These are phyloP conservation scores for Okamejei kenojei DNA, from an alignment of 2,797 vertebrate genomes.

Conservation along the genomic window DNA sequence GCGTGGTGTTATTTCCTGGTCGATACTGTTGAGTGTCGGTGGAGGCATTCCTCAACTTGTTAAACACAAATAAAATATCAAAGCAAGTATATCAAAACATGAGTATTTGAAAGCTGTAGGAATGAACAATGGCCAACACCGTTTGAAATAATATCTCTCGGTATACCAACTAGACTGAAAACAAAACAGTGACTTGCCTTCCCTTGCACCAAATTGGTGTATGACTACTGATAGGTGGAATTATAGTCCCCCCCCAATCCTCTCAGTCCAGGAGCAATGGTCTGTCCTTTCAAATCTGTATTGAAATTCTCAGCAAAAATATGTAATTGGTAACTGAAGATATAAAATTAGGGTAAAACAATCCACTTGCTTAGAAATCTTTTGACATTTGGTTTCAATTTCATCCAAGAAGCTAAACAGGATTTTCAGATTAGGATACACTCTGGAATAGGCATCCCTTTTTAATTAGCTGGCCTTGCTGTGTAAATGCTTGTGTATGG, in stretches of 20 bases:
- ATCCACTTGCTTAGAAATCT: conserved; percentile 25
- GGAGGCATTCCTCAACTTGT: conserved; percentile 48
- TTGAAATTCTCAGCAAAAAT: conserved; percentile 4
- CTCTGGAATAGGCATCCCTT: not conserved
- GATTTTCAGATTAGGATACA: conserved; percentile 9
- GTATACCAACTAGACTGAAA: conserved; percentile 50
- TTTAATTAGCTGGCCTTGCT: conserved; percentile 15
- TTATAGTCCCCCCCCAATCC: conserved; percentile 49
- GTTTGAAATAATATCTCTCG: conserved; percentile 51
- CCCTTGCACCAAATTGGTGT: conserved; percentile 47
- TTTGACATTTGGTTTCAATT: conserved; percentile 30
- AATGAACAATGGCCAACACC: conserved; percentile 41
- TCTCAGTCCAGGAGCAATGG: not conserved
- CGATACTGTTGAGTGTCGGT: not conserved
- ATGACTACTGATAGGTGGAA: conserved; percentile 56
- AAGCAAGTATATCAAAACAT: conserved; percentile 50
- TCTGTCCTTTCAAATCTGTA: not conserved
- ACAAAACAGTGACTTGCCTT: conserved; percentile 48
- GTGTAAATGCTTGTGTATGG: not conserved
- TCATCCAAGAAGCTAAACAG: not conserved
- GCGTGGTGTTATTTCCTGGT: too few relatives aligned
- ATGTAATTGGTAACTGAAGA: not conserved
- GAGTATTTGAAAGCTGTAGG: conserved; percentile 47
- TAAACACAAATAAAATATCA: conserved; percentile 46
- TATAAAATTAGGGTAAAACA: conserved; percentile 16